These are phyloP conservation scores for Psittacula cyanocephala DNA, from an alignment of 2,113 vertebrate genomes.

Conservation along the genomic window DNA sequence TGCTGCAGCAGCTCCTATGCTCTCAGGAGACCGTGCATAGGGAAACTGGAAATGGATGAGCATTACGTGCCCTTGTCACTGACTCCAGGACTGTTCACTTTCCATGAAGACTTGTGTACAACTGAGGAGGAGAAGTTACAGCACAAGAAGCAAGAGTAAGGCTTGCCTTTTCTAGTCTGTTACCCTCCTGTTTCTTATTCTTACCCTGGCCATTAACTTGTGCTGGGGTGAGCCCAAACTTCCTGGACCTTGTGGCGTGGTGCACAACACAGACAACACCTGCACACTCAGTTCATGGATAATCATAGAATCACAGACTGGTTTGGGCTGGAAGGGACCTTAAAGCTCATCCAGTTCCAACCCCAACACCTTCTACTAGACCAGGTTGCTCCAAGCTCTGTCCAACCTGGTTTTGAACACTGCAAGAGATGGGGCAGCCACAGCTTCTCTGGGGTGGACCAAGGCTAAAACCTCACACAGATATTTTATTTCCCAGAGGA, in stretches of 20 bases:
- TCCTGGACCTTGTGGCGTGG: rapidly evolving
- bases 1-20: conserved; percentile 46
- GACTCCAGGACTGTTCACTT: conserved; percentile 5
- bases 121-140: not conserved
- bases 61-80: not conserved
- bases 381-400: not conserved
- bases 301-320: not conserved
- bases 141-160: conserved; percentile 63
- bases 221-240: not conserved
- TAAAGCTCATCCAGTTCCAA: not conserved
- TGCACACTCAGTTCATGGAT: not conserved
- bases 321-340: not conserved
- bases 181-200: not conserved
- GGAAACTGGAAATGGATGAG: not conserved
- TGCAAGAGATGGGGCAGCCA: not conserved
- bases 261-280: too few relatives aligned
- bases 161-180: too few relatives aligned
- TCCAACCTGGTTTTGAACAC: not conserved
- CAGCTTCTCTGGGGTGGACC: not conserved
- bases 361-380: not conserved
- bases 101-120: conserved; percentile 29
- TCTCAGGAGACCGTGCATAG: conserved; percentile 24
- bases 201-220: too few relatives aligned
- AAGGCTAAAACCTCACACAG: rapidly evolving
- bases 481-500: not conserved